These are phyloP conservation scores for Erinaceus europaeus DNA, from an alignment of 2,113 vertebrate species.

Conservation along the genomic window DNA sequence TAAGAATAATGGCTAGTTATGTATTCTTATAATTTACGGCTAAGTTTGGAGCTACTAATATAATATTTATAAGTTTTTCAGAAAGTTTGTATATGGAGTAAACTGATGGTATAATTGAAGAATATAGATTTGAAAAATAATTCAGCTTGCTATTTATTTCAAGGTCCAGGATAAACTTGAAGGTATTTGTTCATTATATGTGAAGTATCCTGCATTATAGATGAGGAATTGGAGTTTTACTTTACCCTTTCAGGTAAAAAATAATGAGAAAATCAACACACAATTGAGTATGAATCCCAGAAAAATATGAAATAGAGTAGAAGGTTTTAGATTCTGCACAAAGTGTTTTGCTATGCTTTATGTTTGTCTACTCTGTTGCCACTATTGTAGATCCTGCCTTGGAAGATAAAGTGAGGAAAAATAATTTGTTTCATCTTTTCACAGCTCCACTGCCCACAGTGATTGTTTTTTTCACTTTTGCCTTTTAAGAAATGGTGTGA, in stretches of 20 bases:
- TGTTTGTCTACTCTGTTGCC: neutral
- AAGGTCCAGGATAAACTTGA: constrained; percentile 12
- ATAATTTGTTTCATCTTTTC: neutral
- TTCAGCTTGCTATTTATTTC: constrained; percentile 15
- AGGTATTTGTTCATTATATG: neutral
- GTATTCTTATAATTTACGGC: neutral
- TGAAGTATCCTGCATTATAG: neutral
- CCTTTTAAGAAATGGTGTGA: too few species aligned
- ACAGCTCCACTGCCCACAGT: too few species aligned
- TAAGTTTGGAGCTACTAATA: neutral
- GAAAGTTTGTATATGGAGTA: neutral
- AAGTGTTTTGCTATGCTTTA: neutral
- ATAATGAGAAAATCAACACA: neutral
- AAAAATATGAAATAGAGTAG: neutral
- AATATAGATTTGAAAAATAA: neutral
- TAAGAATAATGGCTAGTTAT: neutral
- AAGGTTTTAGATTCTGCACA: neutral
- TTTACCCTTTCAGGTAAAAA: neutral
- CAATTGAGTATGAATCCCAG: neutral
- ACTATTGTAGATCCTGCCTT: neutral
- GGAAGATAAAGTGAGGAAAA: neutral
- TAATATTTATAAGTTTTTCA: constrained; percentile 22
- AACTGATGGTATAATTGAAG: neutral
- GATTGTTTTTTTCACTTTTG: too few species aligned
- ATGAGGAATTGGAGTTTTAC: neutral